Base-by-base conservation (phyloP, 2,888 invertebrate genomes). In the Zaprionus lineosus region DNA sequence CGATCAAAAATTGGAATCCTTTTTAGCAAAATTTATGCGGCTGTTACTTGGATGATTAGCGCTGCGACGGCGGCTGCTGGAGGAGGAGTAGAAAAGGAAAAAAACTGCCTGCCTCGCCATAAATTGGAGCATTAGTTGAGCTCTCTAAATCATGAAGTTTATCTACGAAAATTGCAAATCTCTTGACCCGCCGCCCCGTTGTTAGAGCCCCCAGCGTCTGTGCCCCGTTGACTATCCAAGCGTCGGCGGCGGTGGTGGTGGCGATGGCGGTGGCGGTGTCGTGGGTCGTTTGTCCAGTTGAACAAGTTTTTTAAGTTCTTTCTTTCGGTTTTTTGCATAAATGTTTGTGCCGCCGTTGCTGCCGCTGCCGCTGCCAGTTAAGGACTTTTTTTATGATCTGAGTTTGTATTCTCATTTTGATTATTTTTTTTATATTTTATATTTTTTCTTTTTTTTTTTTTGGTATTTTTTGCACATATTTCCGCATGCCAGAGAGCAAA, bases 41-140 rank as follows among this genome's bases (percentile, higher is more conserved):
- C n/a, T n/a, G n/a, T n/a, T n/a, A n/a, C n/a, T n/a, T n/a, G n/a
- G n/a, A n/a, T n/a, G n/a, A n/a, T n/a, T n/a, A n/a, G n/a, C n/a
- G n/a, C n/a, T n/a, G n/a, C n/a, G n/a, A n/a, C n/a, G n/a, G n/a
- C n/a, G n/a, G n/a, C n/a, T n/a, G n/a, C n/a, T n/a, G n/a, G n/a
- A n/a, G n/a, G n/a, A n/a, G n/a, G n/a, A n/a, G n/a, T n/a, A n/a
- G n/a, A 34, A 19, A 70, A 44, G 51, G 37, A 29, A 36, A 40
- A 36, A 46, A 52, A 57, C 60, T 48, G 51, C 59, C 51, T 39
- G 2, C 31, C 29, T 56, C 50, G 48, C 77, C 64, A 86, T 86
- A 84, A 78, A 84, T 81, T 69, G 74, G 84, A 59, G 74, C 84
- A 81, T 84, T 86, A 84, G 52, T 56, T 50, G 58, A 73, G n/a